Conservation (phyloP, 2,797 vertebrate species). For the Erethizon dorsatum region DNA sequence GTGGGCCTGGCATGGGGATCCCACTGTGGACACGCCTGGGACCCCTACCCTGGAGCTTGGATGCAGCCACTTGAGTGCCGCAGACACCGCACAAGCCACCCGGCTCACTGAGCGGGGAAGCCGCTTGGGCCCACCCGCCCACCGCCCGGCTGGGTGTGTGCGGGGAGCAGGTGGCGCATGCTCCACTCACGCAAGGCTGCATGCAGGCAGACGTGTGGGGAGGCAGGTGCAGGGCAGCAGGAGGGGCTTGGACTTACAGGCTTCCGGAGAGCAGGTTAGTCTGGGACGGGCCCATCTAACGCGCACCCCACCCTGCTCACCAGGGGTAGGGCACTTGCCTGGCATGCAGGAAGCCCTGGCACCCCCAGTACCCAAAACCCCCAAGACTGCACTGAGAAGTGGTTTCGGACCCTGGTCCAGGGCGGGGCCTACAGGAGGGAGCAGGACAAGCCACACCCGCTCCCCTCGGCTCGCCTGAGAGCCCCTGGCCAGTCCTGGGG, state of each 20-base stretch:
- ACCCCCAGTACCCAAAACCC: neutral
- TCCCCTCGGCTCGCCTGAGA: neutral
- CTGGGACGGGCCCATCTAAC: rapidly evolving
- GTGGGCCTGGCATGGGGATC: neutral
- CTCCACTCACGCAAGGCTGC: conserved; percentile 13
- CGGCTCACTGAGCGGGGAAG: neutral
- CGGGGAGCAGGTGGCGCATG: neutral
- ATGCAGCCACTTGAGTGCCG: neutral
- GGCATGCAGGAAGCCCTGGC: neutral
- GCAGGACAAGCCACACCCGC: neutral
- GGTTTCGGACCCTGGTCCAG: too few relatives aligned
- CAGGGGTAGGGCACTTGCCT: neutral
- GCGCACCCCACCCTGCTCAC: neutral
- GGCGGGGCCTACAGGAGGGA: neutral
- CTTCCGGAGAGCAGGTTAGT: conserved; percentile 88
- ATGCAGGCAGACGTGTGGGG: conserved; percentile 31
- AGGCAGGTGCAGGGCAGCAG: neutral
- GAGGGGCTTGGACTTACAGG: conserved; percentile 94
- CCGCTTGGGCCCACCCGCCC: neutral
- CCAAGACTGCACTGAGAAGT: neutral
- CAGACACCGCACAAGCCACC: neutral
- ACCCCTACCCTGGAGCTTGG: neutral
- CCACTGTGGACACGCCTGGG: too few relatives aligned
- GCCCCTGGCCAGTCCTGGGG: neutral
- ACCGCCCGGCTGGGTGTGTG: neutral